A percentile compares a stretch with the other conserved stretches of the same genome.
Conservation (phyloP, 2,797 vertebrate genomes). For the Liparis tanakae region DNA sequence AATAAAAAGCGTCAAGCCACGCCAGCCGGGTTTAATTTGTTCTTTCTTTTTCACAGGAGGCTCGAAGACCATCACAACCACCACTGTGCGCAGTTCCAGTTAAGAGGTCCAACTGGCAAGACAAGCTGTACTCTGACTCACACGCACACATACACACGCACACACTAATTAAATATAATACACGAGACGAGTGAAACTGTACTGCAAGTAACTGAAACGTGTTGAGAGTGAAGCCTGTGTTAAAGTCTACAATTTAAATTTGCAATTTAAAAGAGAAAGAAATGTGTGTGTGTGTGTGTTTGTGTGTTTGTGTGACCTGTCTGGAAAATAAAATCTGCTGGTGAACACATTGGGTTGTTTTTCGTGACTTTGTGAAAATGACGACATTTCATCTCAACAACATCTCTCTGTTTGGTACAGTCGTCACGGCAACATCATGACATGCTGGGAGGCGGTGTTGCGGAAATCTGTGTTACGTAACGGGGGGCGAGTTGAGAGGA, state of each 20-base stretch:
- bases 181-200: slow-evolving; percentile 46
- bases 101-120: slow-evolving; percentile 60
- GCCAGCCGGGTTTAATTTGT: slow-evolving; percentile 7
- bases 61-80: slow-evolving; percentile 65
- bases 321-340: slow-evolving; percentile 76
- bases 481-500: slow-evolving; percentile 61
- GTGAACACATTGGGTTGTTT: slow-evolving; percentile 52
- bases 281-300: slow-evolving; percentile 32
- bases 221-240: slow-evolving; percentile 22
- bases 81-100: slow-evolving; percentile 69
- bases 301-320: slow-evolving; percentile 49
- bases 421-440: slow-evolving; percentile 52
- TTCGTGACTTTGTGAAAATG: slow-evolving; percentile 43
- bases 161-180: slow-evolving; percentile 54
- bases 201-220: slow-evolving; percentile 21
- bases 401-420: slow-evolving; percentile 59
- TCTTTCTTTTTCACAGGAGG: slow-evolving; percentile 62
- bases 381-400: slow-evolving; percentile 47
- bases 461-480: slow-evolving; percentile 66
- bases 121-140: slow-evolving; percentile 60
- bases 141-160: slow-evolving; percentile 30
- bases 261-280: slow-evolving; percentile 21
- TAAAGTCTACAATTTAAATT: slow-evolving; percentile 14
- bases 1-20: slow-evolving; percentile 12
- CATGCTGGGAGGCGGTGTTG: slow-evolving; percentile 51